Evolutionary conservation across 2,797 vertebrate species (phyloP).

Genomic region (Dendrocincla fuliginosa): DNA sequence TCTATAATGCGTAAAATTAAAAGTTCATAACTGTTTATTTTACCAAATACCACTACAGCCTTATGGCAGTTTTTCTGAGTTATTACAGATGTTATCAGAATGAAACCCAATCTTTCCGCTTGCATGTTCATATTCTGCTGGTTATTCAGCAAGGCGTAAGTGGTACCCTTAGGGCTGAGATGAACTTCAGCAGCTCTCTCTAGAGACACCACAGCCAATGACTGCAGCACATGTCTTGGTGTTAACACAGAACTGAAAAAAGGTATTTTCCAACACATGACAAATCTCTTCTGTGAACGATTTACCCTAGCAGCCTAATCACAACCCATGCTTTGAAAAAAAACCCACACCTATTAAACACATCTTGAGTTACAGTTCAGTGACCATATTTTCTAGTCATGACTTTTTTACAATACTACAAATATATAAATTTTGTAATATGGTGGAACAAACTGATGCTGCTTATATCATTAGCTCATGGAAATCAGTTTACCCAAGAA

Average conservation of each 20-base stretch:
- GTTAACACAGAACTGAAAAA: background rate
- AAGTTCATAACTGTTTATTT: background rate
- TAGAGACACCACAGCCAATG: background rate
- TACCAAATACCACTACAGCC: background rate
- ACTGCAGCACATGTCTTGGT: background rate
- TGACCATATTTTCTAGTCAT: background rate
- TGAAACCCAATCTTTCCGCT: background rate
- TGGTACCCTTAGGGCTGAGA: background rate
- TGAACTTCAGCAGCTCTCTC: background rate
- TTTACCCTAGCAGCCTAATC: background rate
- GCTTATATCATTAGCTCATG: background rate
- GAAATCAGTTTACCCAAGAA: background rate
- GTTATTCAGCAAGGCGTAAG: background rate
- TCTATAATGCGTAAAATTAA: background rate
- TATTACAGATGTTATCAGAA: background rate
- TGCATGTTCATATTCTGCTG: background rate
- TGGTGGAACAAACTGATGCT: background rate
- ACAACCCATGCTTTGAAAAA: background rate
- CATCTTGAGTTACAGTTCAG: background rate
- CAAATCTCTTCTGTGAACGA: background rate
- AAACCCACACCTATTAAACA: background rate
- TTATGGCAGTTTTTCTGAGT: background rate
- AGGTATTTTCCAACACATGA: background rate
- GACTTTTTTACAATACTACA: background rate
- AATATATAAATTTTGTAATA: background rate